Conservation (phyloP, 2,888 invertebrate genomes). For the Philaethria dido region DNA sequence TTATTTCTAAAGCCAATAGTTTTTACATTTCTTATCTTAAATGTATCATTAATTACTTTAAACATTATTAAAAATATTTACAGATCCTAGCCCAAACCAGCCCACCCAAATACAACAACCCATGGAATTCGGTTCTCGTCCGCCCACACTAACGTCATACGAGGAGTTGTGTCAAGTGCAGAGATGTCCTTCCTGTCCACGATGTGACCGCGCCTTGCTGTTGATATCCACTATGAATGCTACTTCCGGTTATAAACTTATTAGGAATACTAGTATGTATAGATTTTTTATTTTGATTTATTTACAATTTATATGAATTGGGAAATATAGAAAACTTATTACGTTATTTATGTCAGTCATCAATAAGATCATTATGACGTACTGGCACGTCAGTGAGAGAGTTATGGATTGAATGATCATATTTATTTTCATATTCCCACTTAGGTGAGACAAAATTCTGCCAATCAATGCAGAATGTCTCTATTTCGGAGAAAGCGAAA, state of each 20-base stretch:
- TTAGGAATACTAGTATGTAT: conserved; percentile 70
- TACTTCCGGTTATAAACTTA: conserved; percentile 76
- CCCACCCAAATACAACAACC: conserved; percentile 62
- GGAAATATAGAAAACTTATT: too few relatives aligned
- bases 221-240: conserved; percentile 80
- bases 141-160: conserved; percentile 71
- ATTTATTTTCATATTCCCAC: too few relatives aligned
- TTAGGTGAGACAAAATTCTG: too few relatives aligned
- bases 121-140: conserved; percentile 71
- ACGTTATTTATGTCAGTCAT: not conserved
- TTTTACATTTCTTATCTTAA: too few relatives aligned
- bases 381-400: too few relatives aligned
- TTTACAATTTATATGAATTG: too few relatives aligned
- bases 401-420: too few relatives aligned
- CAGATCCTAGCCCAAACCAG: conserved; percentile 68
- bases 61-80: too few relatives aligned
- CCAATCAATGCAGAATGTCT: too few relatives aligned
- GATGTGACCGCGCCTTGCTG: conserved; percentile 71
- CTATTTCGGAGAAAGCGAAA: too few relatives aligned
- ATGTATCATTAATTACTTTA: too few relatives aligned
- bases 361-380: not conserved
- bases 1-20: too few relatives aligned
- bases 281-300: not conserved
- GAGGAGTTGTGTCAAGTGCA: conserved; percentile 77
- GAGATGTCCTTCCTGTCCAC: conserved; percentile 73